Base-by-base conservation (phyloP, 2,113 vertebrate genomes). In the Chrysochloris asiatica region DNA sequence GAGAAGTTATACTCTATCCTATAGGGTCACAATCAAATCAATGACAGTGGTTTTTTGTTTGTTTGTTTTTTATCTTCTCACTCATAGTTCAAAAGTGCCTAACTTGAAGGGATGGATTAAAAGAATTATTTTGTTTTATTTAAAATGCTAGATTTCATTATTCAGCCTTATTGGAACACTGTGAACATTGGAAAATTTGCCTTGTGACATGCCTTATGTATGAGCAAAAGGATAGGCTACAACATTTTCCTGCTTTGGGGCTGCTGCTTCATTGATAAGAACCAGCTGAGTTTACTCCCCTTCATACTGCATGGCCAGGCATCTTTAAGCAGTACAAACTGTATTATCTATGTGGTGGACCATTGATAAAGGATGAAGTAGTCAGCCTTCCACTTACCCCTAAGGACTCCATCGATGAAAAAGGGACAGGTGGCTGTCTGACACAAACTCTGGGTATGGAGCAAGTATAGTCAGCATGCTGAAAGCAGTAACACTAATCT, bases 111-210 rank as follows among this genome's bases (percentile, higher is more conserved):
- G 22, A 52, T 41, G 36, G n/a, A n/a, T n/a, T n/a, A n/a, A n/a
- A n/a, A n/a, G n/a, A n/a, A n/a, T n/a, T n/a, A n/a, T n/a, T n/a
- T 50, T 16, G 38, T 28, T n/a, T n/a, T 69, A 52, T 59, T 59
- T 28, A 52, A 36, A 10, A 3, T 11, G 30, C n/a, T 4, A 3
- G 30, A 2, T 17, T 19, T n/a, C 1, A 0, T 13, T 8, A 22
- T 41, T 17, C 21, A 61, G 33, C 38, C 52, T 2, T 10, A 36
- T 3, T 22, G 8, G 36, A 17, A 1, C 2, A 1, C 9, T 11
- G 12, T 14, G 6, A 2, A 16, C 24, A 17, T 22, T n/a, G n/a
- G n/a, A n/a, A n/a, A n/a, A n/a, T 28, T 3, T 2, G 41, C 54
- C 78, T 36, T 11, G 1, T 30, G 19, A 21, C 4, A 28, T 8